phyloP scores from a whole-genome alignment of 2,113 vertebrate genomes.

The Herpetotheres cachinnans region DNA sequence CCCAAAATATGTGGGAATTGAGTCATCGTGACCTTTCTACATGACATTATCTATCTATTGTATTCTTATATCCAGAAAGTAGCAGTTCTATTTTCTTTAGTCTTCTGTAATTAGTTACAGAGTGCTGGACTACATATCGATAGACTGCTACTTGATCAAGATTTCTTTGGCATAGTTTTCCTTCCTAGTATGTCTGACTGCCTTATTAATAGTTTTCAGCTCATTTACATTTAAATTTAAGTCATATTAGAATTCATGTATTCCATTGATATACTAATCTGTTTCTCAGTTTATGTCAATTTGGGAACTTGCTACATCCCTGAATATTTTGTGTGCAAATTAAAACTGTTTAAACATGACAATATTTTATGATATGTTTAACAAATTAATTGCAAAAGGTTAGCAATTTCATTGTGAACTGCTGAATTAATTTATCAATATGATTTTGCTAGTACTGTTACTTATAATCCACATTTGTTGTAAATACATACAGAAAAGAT shows the following conservation, averaged over 20 bases:
- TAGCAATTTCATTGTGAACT: neutral
- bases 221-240: constrained; percentile 7
- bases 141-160: neutral
- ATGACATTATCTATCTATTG: neutral
- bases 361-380: neutral
- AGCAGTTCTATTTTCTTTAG: neutral
- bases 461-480: neutral
- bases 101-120: neutral
- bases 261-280: constrained; percentile 4
- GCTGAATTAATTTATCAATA: neutral
- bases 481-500: neutral
- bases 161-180: neutral
- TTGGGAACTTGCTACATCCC: neutral
- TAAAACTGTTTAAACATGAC: neutral
- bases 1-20: neutral
- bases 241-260: constrained; percentile 7
- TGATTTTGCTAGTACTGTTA: neutral
- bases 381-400: neutral
- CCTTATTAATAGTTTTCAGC: neutral
- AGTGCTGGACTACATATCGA: neutral
- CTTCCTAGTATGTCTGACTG: neutral
- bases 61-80: neutral
- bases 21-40: neutral
- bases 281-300: constrained; percentile 15
- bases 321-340: neutral